phyloP scores from a whole-genome alignment of 35 echinoderm and acorn worm species.

The Amphiura filiformis region DNA sequence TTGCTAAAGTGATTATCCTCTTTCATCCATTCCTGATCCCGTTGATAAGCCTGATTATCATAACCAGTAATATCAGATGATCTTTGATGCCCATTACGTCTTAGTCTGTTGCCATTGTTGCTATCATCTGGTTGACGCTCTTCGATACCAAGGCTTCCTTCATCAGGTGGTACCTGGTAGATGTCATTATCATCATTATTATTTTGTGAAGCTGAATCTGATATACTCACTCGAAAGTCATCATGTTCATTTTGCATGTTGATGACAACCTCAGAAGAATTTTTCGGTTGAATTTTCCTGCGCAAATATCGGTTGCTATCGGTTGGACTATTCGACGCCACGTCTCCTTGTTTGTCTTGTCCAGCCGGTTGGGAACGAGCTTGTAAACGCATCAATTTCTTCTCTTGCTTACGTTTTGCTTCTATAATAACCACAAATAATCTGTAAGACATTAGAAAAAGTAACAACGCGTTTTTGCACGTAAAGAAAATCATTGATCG shows the following conservation, averaged over 20 bases:
- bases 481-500: slow-evolving; percentile 76
- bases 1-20: not conserved
- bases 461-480: slow-evolving; percentile 60
- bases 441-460: slow-evolving; percentile 63
- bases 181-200: no score
- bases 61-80: not conserved
- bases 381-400: not conserved
- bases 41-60: not conserved
- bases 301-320: not conserved
- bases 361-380: not conserved
- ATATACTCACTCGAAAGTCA: not conserved
- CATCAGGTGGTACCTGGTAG: no score
- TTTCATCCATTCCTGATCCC: not conserved
- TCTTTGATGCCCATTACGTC: not conserved
- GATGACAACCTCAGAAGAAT: not conserved
- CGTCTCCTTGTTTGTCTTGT: not conserved
- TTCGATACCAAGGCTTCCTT: no score
- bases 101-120: not conserved
- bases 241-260: not conserved
- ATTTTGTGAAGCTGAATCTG: not conserved
- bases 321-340: not conserved
- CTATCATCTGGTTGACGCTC: no score
- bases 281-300: not conserved
- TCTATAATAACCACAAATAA: slow-evolving; percentile 42
- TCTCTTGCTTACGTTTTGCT: slow-evolving; percentile 28